These are phyloP conservation scores for Conchocele bisecta DNA, from an alignment of 2,888 invertebrate species.

Conservation along the genomic window DNA sequence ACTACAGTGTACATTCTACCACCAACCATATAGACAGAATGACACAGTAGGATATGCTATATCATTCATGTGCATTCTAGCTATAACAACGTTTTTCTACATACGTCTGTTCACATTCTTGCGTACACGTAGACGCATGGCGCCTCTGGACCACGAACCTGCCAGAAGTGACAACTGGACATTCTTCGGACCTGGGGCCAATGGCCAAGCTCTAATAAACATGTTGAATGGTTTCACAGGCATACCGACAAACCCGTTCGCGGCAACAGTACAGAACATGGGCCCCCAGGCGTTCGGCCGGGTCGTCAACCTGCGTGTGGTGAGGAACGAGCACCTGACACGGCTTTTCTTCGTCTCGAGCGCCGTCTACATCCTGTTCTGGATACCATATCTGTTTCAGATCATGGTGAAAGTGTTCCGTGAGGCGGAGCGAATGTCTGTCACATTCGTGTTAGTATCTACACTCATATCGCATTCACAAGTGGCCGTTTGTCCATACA, in stretches of 20 bases:
- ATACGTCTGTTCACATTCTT: slow-evolving; percentile 74
- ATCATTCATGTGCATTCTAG: slow-evolving; percentile 69
- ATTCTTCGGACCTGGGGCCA: slow-evolving; percentile 78
- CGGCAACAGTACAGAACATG: slow-evolving; percentile 62
- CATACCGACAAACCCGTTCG: slow-evolving; percentile 62
- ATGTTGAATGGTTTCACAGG: slow-evolving; percentile 75
- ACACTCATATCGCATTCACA: slow-evolving; percentile 75
- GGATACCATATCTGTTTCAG: slow-evolving; percentile 74
- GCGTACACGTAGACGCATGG: slow-evolving; percentile 75
- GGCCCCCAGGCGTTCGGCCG: slow-evolving; percentile 65
- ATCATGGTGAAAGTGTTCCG: slow-evolving; percentile 72
- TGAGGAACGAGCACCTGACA: slow-evolving; percentile 75
- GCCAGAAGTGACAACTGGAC: slow-evolving; percentile 78
- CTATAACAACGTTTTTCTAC: slow-evolving; percentile 70
- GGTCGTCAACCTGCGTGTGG: slow-evolving; percentile 71
- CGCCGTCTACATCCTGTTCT: slow-evolving; percentile 64
- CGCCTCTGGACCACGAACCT: slow-evolving; percentile 74
- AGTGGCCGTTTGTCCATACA: slow-evolving; percentile 72
- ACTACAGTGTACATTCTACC: slow-evolving; percentile 76
- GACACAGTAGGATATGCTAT: slow-evolving; percentile 77
- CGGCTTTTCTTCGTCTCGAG: slow-evolving; percentile 74
- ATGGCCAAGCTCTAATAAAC: slow-evolving; percentile 75
- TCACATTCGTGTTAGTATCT: slow-evolving; percentile 63
- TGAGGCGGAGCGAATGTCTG: slow-evolving; percentile 41
- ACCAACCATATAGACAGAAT: slow-evolving; percentile 74